These are phyloP conservation scores for Caenorhabditis japonica DNA, from an alignment of 2,888 invertebrate genomes.

Conservation along the genomic window DNA sequence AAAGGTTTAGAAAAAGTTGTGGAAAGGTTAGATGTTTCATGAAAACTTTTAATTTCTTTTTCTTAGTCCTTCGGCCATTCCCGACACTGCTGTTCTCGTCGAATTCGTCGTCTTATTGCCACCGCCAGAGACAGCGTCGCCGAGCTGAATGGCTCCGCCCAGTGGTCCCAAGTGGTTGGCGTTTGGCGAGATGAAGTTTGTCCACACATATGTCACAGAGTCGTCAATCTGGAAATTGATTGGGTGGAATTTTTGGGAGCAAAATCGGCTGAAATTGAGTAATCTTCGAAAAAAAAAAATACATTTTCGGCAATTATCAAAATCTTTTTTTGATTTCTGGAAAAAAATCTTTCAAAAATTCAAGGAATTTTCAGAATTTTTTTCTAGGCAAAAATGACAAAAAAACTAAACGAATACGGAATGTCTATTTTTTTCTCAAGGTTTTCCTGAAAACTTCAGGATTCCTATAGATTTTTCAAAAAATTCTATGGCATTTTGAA, in stretches of 20 bases:
- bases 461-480: too few relatives aligned
- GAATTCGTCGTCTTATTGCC: slow-evolving; percentile 27
- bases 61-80: slow-evolving; percentile 2
- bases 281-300: neutral
- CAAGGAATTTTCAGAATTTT: too few relatives aligned
- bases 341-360: neutral
- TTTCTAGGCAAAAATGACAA: too few relatives aligned
- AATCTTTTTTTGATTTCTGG: neutral
- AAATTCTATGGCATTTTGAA: too few relatives aligned
- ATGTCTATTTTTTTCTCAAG: too few relatives aligned
- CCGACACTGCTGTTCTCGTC: neutral
- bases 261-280: slow-evolving; percentile 12
- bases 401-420: too few relatives aligned
- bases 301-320: neutral
- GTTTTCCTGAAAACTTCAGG: too few relatives aligned
- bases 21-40: too few relatives aligned
- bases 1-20: too few relatives aligned
- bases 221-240: slow-evolving; percentile 83
- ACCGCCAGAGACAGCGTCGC: slow-evolving; percentile 30
- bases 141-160: slow-evolving; percentile 63
- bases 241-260: too few relatives aligned
- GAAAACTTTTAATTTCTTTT: too few relatives aligned
- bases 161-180: slow-evolving; percentile 62
- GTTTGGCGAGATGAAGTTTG: slow-evolving; percentile 80
- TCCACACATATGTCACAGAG: slow-evolving; percentile 89